Percentiles rank a stretch among this genome's conserved stretches.
These are phyloP conservation scores for Melospiza melodia DNA, from an alignment of 2,113 vertebrate genomes.

Conservation along the genomic window DNA sequence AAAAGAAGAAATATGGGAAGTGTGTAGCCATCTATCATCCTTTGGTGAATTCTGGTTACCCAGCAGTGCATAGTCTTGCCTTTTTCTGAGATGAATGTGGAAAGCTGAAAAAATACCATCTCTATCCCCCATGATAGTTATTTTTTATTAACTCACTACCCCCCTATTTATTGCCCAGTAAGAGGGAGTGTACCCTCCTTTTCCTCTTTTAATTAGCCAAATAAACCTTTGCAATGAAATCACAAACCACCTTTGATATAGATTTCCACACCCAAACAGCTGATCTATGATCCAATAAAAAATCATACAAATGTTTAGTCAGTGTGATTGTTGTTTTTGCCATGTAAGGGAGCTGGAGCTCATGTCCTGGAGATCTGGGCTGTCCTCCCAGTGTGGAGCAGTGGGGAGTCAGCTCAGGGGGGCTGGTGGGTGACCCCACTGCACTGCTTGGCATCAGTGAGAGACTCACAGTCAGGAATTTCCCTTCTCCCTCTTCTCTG, in stretches of 20 bases:
- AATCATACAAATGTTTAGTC: not conserved
- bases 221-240: not conserved
- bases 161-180: not conserved
- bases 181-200: not conserved
- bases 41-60: not conserved
- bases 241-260: not conserved
- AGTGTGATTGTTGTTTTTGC: not conserved
- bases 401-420: not conserved
- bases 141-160: not conserved
- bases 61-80: not conserved
- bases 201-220: not conserved
- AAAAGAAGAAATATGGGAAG: not conserved
- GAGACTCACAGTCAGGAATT: not conserved
- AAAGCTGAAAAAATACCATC: not conserved
- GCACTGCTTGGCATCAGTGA: not conserved
- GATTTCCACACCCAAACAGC: not conserved
- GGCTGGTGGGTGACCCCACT: not conserved
- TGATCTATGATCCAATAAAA: not conserved
- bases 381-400: not conserved
- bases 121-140: not conserved
- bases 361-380: not conserved
- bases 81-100: not conserved
- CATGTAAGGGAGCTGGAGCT: not conserved
- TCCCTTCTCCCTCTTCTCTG: not conserved
- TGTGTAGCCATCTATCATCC: not conserved